Conservation (phyloP, 2,113 vertebrate genomes). For the Empidonax alnorum region DNA sequence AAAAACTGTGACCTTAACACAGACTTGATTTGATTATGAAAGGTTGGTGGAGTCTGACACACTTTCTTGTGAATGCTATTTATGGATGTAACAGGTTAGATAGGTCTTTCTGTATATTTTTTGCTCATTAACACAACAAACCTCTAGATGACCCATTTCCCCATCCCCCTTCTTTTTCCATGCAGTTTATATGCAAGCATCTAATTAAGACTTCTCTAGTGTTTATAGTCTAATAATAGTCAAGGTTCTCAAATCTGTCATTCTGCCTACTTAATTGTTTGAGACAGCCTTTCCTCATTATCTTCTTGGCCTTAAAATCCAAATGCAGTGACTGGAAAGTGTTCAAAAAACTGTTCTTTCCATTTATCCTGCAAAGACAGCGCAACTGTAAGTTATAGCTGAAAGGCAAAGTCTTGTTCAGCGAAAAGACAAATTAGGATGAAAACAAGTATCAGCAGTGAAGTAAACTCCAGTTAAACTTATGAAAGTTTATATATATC, state of each 20-base stretch:
- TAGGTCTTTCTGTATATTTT: not conserved
- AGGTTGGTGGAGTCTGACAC: not conserved
- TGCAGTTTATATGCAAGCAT: not conserved
- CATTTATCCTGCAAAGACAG: not conserved
- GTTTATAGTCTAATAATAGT: not conserved
- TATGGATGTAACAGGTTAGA: not conserved
- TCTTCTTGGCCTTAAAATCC: not conserved
- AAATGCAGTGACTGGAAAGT: constrained; percentile 27
- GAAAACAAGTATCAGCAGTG: constrained; percentile 12
- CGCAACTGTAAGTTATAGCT: not conserved
- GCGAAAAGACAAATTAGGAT: constrained; percentile 16
- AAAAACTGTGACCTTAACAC: not conserved
- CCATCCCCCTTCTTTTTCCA: not conserved
- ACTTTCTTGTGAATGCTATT: not conserved
- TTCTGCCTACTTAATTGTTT: constrained; percentile 29
- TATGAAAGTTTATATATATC: not conserved
- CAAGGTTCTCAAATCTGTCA: not conserved
- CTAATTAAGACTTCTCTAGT: constrained; percentile 10
- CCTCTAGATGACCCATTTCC: not conserved
- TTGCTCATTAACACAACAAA: not conserved
- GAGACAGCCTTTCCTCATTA: constrained; percentile 25
- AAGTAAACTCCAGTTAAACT: constrained; percentile 7
- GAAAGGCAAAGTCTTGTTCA: constrained; percentile 28
- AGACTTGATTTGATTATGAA: not conserved
- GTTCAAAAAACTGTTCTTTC: not conserved